Evolutionary conservation across 1,140 invertebrate species (phyloP).

Genomic region (Magallana angulata): DNA sequence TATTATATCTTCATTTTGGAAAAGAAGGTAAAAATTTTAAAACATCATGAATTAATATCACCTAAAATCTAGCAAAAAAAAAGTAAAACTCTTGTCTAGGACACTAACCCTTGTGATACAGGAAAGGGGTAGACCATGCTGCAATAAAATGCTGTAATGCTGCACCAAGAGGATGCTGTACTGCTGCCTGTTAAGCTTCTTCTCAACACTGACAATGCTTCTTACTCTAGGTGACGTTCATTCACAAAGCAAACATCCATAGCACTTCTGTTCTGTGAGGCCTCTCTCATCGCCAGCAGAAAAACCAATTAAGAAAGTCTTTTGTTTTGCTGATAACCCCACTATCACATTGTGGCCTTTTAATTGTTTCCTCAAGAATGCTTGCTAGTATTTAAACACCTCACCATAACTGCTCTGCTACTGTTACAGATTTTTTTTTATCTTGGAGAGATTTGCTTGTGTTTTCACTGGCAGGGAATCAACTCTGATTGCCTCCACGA

Average conservation of each 20-base stretch:
- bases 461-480: conserved; percentile 39
- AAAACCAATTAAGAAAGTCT: conserved; percentile 47
- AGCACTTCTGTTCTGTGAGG: background rate
- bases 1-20: too few relatives aligned
- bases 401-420: conserved; percentile 32
- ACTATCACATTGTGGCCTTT: conserved; percentile 39
- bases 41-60: too few relatives aligned
- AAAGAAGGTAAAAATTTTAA: too few relatives aligned
- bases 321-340: conserved; percentile 45
- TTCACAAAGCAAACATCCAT: conserved; percentile 33
- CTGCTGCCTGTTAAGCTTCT: background rate
- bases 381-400: conserved; percentile 34
- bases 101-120: conserved; percentile 19
- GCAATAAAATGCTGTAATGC: background rate
- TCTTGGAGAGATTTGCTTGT: conserved; percentile 7
- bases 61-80: too few relatives aligned
- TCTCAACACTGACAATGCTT: background rate
- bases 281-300: conserved; percentile 24
- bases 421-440: conserved; percentile 18
- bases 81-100: too few relatives aligned
- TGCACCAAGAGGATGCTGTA: too few relatives aligned
- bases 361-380: conserved; percentile 39
- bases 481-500: conserved; percentile 41
- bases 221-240: background rate
- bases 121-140: background rate